phyloP scores from a whole-genome alignment of 2,113 vertebrate genomes.

The Thamnaconus septentrionalis region DNA sequence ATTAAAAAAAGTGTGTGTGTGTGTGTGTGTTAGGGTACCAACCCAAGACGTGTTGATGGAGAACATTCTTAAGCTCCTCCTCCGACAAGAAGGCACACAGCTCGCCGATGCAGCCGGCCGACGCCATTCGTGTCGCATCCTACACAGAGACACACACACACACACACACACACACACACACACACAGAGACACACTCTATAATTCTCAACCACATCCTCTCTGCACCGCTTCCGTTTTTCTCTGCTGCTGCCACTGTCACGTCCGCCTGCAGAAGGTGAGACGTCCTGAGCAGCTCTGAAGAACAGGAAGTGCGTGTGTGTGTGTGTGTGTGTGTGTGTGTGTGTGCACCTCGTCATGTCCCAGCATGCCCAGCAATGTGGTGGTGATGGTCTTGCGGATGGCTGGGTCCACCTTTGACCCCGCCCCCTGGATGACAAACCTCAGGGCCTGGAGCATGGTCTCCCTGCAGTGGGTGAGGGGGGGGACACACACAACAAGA shows the following conservation, averaged over 20 bases:
- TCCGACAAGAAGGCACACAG: conserved; percentile 93
- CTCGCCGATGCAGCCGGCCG: conserved; percentile 92
- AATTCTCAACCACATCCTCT: conserved; percentile 69
- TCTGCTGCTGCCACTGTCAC: not conserved
- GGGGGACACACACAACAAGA: no score
- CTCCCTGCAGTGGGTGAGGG: conserved; percentile 78
- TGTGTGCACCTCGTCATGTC: conserved; percentile 89
- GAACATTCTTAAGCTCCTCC: conserved; percentile 85
- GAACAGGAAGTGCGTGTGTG: no score
- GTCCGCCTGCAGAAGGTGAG: no score
- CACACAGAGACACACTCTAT: no score
- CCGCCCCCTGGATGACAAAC: conserved; percentile 94
- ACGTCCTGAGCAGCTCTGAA: no score
- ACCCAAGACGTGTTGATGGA: conserved; percentile 92
- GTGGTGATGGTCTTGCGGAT: conserved; percentile 89
- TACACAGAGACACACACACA: conserved; percentile 41
- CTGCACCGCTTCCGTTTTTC: conserved; percentile 53
- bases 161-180: no score
- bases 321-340: no score
- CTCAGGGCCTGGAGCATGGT: conserved; percentile 95
- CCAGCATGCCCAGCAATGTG: conserved; percentile 91
- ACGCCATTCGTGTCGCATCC: conserved; percentile 95
- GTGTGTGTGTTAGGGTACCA: conserved; percentile 27
- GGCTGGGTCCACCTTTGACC: conserved; percentile 88
- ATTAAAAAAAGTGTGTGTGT: no score